Evolutionary conservation across 1,140 invertebrate species (phyloP), one percentile per base, ranked within the genome.

Genomic region (Drosophila bifasciata): DNA sequence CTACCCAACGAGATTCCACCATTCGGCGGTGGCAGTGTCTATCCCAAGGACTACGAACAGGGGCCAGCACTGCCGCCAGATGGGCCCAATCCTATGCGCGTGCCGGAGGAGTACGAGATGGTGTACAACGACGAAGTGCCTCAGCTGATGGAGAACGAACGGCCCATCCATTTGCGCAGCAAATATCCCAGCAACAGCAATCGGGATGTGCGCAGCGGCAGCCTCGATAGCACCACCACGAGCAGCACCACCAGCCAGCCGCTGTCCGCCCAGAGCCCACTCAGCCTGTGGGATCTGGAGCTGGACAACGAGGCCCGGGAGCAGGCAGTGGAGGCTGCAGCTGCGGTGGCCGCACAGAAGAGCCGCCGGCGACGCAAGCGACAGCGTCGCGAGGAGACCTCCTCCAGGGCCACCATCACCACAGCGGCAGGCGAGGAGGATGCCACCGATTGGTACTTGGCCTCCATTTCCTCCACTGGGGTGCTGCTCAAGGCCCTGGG

Each of bases 261-360:
- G 0, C 21, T 62, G n/a, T n/a, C 66, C 2, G 74, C 64, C 0
- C 83, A 88, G 45, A 80, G 77, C 0, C 81, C 84, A 21, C 59
- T 91, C 0, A 92, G 76, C 40, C 45, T 92, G 5, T 92, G 91
- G 91, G 91, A 92, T 48, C 45, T 92, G 16, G 91, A 92, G 73
- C 59, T 90, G 28, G 91, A 92, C 61, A 91, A 85, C 25, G 81
- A 92, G 59, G 86, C 90, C 4, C 46, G 67, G 1, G 91, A 92
- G 40, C 71, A 67, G 40, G 63, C 70, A 0, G 66, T 44, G 5
- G 68, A 83, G 36, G 60, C 73, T 13, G 71, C 57, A 8, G 77
- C 51, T 13, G 57, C 21, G 5, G 50, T 68, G 49, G 41, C 58
- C 17, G 43, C 60, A 63, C 43, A 66, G 11, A 43, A 17, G 15